phyloP scores from a whole-genome alignment of 2,888 invertebrate genomes.

The Tenthredo amoena region DNA sequence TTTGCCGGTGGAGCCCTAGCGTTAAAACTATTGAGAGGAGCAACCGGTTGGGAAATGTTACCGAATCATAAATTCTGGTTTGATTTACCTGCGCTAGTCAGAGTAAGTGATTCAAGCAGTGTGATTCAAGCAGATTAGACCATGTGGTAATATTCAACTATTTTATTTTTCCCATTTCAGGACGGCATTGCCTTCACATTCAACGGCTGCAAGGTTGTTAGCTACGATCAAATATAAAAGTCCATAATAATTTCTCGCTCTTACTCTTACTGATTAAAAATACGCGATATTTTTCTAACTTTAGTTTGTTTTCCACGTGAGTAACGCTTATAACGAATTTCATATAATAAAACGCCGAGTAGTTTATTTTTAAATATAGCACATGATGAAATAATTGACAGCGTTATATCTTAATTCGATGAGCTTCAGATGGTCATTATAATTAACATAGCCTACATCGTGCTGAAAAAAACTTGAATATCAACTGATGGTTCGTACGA shows the following conservation, averaged over 20 bases:
- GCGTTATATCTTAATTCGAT: neutral
- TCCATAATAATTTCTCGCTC: neutral
- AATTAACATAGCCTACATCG: neutral
- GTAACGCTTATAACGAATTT: slow-evolving; percentile 23
- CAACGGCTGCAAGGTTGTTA: slow-evolving; percentile 82
- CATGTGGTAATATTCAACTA: neutral
- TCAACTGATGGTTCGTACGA: neutral
- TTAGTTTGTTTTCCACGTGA: neutral
- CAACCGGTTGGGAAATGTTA: slow-evolving; percentile 86
- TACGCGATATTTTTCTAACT: neutral
- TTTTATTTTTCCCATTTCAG: slow-evolving; percentile 76
- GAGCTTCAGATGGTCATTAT: neutral
- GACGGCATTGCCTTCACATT: slow-evolving; percentile 83
- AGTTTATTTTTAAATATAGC: neutral
- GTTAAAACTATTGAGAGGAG: slow-evolving; percentile 85
- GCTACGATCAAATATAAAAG: slow-evolving; percentile 80
- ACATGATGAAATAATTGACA: neutral
- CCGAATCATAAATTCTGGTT: slow-evolving; percentile 88
- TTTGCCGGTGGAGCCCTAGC: slow-evolving; percentile 84
- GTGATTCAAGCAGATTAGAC: slow-evolving; percentile 58
- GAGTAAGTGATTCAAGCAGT: slow-evolving; percentile 78
- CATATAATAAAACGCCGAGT: neutral
- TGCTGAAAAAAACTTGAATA: neutral
- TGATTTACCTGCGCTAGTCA: slow-evolving; percentile 85
- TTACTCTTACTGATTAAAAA: neutral